Evolutionary conservation across 2,888 invertebrate species (phyloP), one percentile per base, ranked within the genome.

Genomic region (Alloscopus bannaensis): DNA sequence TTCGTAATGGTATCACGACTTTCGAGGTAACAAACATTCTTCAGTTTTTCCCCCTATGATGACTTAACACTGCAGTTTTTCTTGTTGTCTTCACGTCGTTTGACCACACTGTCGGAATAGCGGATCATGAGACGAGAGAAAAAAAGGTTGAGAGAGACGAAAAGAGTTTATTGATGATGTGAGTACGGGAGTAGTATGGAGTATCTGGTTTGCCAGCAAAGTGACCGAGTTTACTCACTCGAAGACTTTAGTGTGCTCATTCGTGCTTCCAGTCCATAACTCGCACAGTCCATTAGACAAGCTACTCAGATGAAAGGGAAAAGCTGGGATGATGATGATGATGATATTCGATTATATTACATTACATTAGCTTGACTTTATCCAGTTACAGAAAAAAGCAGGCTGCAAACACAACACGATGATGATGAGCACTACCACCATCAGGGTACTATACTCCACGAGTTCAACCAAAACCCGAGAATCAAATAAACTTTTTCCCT

Each of bases 241-340:
- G 55, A 50, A 47, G 47, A 66, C 57, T 77, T 69, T 47, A 69
- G 62, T 64, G 64, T 77, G 77, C 42, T 77, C 77, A 70, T 77
- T 77, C 77, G 77, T 77, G 77, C 77, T 77, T 77, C 77, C 77
- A 77, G 77, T 77, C 77, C 77, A 77, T 77, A 77, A 77, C 69
- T 77, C 69, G 77, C 77, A 77, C 77, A 77, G 77, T 77, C 77
- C 77, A 77, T 77, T 77, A 77, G 77, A 64, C 77, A 77, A 77
- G 77, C 77, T 64, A 77, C 77, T 77, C 77, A 77, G 47, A 77
- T 77, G 77, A 77, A 77, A 70, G 70, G 57, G 57, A 57, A 68
- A 55, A 40, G 42, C 59, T 47, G 24, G 60, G 68, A 68, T 13
- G 65, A 42, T 57, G 31, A 24, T 66, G 69, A 76, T 66, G 76